These are phyloP conservation scores for Onthophagus sagittarius DNA, from an alignment of 2,888 invertebrate species.

Conservation along the genomic window DNA sequence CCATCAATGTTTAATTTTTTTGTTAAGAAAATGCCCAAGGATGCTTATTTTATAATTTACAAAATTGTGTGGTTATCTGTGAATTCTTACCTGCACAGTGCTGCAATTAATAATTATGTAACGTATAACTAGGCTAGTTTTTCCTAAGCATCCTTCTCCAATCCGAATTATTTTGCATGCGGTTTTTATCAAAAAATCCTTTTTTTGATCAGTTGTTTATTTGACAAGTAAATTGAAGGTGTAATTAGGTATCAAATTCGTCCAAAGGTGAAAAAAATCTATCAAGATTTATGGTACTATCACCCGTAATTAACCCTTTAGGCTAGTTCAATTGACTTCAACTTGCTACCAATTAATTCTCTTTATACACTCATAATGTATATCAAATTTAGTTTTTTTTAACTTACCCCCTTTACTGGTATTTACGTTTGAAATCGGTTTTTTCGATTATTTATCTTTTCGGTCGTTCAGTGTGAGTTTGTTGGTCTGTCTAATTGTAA, in stretches of 20 bases:
- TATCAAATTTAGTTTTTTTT: no score
- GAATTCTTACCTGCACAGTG: slow-evolving; percentile 95
- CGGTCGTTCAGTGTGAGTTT: no score
- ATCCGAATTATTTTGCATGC: background rate
- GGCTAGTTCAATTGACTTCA: no score
- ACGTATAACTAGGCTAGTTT: slow-evolving; percentile 90
- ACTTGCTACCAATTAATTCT: background rate
- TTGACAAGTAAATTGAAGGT: slow-evolving; percentile 22
- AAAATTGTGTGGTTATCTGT: no score
- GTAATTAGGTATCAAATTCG: no score
- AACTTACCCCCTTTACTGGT: no score
- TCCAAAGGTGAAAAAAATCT: no score
- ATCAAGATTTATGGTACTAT: no score
- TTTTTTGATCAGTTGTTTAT: slow-evolving; percentile 30
- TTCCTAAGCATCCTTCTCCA: slow-evolving; percentile 98
- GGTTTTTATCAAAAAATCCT: slow-evolving; percentile 15
- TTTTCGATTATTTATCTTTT: no score
- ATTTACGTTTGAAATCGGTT: no score
- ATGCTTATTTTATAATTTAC: slow-evolving; percentile 5
- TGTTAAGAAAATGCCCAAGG: slow-evolving; percentile 90
- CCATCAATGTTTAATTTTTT: slow-evolving; percentile 91
- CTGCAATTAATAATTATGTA: slow-evolving; percentile 90
- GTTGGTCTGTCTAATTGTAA: no score
- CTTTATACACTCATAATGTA: background rate
- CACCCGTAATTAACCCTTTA: no score